Base-by-base conservation (phyloP, 2,113 vertebrate species). In the Eulemur macaco region DNA sequence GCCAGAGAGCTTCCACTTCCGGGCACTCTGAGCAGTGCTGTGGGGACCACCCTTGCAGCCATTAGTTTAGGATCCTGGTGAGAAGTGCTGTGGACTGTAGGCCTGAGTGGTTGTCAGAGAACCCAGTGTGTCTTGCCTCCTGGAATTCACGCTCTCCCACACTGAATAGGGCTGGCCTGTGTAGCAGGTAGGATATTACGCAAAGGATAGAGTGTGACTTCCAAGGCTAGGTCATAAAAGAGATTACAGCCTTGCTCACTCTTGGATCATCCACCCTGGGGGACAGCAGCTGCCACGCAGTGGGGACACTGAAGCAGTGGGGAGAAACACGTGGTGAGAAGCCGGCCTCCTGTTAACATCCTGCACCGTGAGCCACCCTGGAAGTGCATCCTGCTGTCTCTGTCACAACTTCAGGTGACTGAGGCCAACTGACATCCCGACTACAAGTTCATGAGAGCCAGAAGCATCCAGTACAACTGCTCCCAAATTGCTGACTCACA, bases 11-110 rank as follows among this genome's bases (percentile, higher is more conserved):
- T 10, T n/a, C 50, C 9, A 0, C 20, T 21, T 25, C 42, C 18
- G 6, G 12, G n/a, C 29, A n/a, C 37, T 18, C 27, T 1, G 21
- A 4, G 0, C 1, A 21, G 11, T 9, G 23, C 39, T 5, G 10
- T 1, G 0, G 7, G 1, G 39, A 68, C 1, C 15, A 21, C 17
- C 31, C 66, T 69, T 17, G 13, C 29, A 10, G 2, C 0, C 0
- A 3, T 63, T 74, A 37, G 0, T 66, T 54, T 74, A 13, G 2
- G 63, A 31, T 25, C 27, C 47, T 8, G 4, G 66, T 29, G 42
- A 60, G 56, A 15, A 50, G 1, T 64, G 34, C 6, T 52, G 18
- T 27, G 29, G 39, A 42, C 5, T 56, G 20, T 8, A 64, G 47
- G 39, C 66, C 89, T 52, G 47, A 5, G 18, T 15, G 9, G n/a